Evolutionary conservation across 2,888 invertebrate species (phyloP).

Genomic region (Dolomedes plantarius): DNA sequence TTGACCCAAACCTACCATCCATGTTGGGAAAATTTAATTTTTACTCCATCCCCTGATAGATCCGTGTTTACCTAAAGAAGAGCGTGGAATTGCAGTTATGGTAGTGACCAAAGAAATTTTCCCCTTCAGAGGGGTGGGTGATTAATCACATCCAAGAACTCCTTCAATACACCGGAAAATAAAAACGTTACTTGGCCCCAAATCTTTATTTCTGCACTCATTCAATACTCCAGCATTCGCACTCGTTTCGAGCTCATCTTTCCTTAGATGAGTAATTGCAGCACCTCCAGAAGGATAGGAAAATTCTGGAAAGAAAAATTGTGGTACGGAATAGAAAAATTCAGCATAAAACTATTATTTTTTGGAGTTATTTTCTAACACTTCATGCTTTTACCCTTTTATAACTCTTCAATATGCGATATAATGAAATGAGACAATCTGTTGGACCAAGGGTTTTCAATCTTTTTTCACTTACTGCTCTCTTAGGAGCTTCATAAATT

Average conservation of each 20-base stretch:
- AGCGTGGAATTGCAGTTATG: not conserved
- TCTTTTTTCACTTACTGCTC: no score
- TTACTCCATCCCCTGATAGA: not conserved
- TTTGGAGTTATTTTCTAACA: not conserved
- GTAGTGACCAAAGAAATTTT: not conserved
- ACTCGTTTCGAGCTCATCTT: not conserved
- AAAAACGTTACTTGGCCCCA: slow-evolving; percentile 36
- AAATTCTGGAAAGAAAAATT: not conserved
- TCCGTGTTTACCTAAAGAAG: not conserved
- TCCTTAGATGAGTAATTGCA: not conserved
- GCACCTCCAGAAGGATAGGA: not conserved
- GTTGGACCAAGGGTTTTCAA: no score
- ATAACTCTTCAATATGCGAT: no score
- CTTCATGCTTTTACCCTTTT: no score
- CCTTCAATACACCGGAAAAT: slow-evolving; percentile 28
- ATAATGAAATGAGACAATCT: no score
- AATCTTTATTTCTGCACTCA: not conserved
- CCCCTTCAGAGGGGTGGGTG: not conserved
- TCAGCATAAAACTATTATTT: not conserved
- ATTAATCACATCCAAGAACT: slow-evolving; percentile 58
- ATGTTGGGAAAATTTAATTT: not conserved
- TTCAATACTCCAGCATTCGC: not conserved
- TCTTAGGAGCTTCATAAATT: no score
- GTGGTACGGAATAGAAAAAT: not conserved
- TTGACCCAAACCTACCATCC: no score